Base-by-base conservation (phyloP, 2,888 invertebrate genomes). In the Clepsis dumicolana region DNA sequence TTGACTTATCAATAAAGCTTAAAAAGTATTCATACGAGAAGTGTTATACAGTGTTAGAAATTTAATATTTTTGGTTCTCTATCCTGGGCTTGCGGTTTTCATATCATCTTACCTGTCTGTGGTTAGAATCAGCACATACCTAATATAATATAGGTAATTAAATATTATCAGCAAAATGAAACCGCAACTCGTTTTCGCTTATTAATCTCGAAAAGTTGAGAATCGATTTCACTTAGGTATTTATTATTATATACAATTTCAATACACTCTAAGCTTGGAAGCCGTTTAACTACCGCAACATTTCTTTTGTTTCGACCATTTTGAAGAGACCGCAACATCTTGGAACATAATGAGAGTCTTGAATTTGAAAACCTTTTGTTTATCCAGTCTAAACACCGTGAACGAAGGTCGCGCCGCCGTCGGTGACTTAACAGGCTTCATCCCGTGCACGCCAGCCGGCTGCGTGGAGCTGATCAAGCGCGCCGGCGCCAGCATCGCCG, bases 391-490 rank as follows among this genome's bases (percentile, higher is more conserved):
- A 65, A 97, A 98, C 84, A 98, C 98, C 0, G 95, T 97, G 56
- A 99, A 99, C 89, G 98, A 99, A 82, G 99, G 99, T 1, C 96
- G 96, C 72, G 95, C 98, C 4, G 97, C 98, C 0, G 96, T 98
- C 67, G 99, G 99, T 0, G 98, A 99, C 83, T 93, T 98, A 78
- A 94, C 95, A 1, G 98, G 98, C 50, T 98, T 99, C 85, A 87
- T 99, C 60, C 99, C 99, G 0, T 99, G 99, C 87, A 99, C 99
- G 0, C 99, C 99, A 0, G 96, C 97, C 73, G 99, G 99, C 2
- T 98, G 98, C 82, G 94, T 99, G 71, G 98, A 99, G 84, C 94
- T 99, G 7, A 98, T 98, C 76, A 97, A 97, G 86, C 95, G 96
- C 72, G 95, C 96, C 56, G 98, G 97, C 0, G 94, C 96, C 0